Evolutionary conservation across 2,113 vertebrate genomes (phyloP).

Genomic region (Sterrhoptilus dennistouni): DNA sequence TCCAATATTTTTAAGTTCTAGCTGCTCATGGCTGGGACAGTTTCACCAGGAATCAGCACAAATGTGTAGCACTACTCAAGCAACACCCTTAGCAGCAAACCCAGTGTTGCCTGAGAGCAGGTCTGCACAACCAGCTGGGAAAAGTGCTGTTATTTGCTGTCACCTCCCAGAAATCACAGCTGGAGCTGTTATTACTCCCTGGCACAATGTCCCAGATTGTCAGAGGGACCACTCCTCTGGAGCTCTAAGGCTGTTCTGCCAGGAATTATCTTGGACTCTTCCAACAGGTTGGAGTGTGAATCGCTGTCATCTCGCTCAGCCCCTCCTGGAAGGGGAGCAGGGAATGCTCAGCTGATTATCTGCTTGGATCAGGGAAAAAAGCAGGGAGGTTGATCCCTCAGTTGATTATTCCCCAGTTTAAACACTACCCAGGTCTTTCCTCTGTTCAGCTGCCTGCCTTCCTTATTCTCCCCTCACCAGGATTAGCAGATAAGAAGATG

Average conservation of each 20-base stretch:
- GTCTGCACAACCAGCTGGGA: neutral
- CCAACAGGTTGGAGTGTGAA: neutral
- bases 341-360: neutral
- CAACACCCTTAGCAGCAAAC: neutral
- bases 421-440: neutral
- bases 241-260: neutral
- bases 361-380: neutral
- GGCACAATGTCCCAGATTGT: neutral
- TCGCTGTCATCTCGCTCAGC: neutral
- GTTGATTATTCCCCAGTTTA: neutral
- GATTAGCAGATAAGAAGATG: conserved; percentile 46
- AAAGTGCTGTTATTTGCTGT: neutral
- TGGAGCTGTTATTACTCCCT: neutral
- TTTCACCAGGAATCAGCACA: neutral
- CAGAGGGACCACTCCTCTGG: neutral
- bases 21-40: neutral
- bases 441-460: neutral
- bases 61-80: too few species aligned
- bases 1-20: neutral
- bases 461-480: neutral
- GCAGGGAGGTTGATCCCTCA: neutral
- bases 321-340: neutral
- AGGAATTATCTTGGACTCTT: neutral
- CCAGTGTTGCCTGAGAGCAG: neutral
- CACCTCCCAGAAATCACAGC: neutral